Evolutionary conservation across 2,888 invertebrate genomes (phyloP).

Genomic region (Phaonia tiefii): DNA sequence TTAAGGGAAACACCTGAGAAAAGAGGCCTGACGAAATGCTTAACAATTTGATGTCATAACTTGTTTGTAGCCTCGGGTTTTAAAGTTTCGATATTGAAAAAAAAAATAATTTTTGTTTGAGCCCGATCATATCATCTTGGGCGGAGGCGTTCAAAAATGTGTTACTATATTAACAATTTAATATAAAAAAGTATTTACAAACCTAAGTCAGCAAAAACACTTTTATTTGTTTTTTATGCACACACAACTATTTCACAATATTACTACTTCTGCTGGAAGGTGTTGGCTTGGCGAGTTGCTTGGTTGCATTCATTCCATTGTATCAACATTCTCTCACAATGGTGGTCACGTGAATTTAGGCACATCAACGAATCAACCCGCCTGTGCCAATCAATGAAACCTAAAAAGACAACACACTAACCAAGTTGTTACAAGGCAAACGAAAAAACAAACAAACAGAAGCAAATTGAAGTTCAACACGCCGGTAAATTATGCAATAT

Average conservation of each 20-base stretch:
- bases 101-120: too few species aligned
- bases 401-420: neutral
- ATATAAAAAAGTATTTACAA: neutral
- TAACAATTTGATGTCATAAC: too few species aligned
- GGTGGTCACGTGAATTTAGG: constrained; percentile 48
- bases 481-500: constrained; percentile 60
- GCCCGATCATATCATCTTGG: too few species aligned
- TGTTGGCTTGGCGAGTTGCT: neutral
- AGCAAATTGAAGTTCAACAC: constrained; percentile 54
- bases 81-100: too few species aligned
- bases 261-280: neutral
- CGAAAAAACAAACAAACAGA: neutral
- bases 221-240: too few species aligned
- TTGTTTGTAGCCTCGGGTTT: too few species aligned
- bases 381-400: too few species aligned
- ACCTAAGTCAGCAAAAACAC: too few species aligned
- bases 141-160: neutral
- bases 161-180: constrained; percentile 23
- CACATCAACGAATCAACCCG: constrained; percentile 19
- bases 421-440: neutral
- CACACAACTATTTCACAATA: too few species aligned
- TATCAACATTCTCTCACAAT: too few species aligned
- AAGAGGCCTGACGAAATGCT: too few species aligned
- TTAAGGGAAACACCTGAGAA: too few species aligned
- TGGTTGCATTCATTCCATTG: neutral